Evolutionary conservation across 2,113 vertebrate genomes (phyloP), one percentile per base, ranked within the genome.

Genomic region (Salminus brasiliensis): DNA sequence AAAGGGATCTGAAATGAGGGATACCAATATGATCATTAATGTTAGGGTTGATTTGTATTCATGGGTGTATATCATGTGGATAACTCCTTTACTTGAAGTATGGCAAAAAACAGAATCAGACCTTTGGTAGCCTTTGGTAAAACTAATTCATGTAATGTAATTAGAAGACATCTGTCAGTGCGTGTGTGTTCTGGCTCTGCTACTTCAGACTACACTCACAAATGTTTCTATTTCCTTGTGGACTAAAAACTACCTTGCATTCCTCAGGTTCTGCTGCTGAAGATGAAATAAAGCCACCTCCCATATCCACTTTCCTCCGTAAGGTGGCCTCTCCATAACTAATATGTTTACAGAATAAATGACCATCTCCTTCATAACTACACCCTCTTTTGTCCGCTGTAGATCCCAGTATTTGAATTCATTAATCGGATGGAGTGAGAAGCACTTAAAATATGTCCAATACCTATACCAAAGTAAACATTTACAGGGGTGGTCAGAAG

Each of bases 181-280:
- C 62, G 72, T 49, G 76, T 5, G 25, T 77, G 83, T 82, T 39
- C 36, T 23, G 55, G 73, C 65, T 49, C 71, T 83, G 74, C 88
- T 89, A 87, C 67, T 30, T 85, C 88, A 90, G 75, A 82, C 81
- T 83, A 62, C 23, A 13, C 70, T 82, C 65, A 79, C 88, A 88
- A 91, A n/a, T 70, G 41, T 72, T 75, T 83, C 52, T 87, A 83
- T 91, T 90, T 87, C 74, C 84, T 71, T 15, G 34, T 73, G 84
- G 73, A 87, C 85, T 88, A 86, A 88, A 86, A 90, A 81, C 39
- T 53, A 76, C 75, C 69, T 76, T 60, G 84, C 59, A 83, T 85
- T 88, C 68, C 81, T 78, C 29, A 32, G 45, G 59, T 36, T 9
- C 12, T 67, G 45, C 15, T 41, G 21, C 49, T 57, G 25, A 57